Evolutionary conservation across 2,888 invertebrate species (phyloP).

Genomic region (Standfussiana lucernea): DNA sequence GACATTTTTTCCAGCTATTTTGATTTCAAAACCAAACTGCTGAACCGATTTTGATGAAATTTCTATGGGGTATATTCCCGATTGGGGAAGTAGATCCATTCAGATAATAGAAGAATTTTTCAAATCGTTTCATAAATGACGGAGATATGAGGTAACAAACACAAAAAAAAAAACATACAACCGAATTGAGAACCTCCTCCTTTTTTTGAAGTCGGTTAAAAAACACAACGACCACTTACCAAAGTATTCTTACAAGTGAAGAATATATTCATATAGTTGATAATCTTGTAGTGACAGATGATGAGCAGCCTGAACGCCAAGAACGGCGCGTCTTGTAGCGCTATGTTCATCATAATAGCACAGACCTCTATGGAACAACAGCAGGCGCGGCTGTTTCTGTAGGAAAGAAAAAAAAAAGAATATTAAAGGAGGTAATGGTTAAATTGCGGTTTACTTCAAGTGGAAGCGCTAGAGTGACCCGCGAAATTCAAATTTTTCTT

Average conservation of each 20-base stretch:
- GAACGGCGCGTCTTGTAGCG: slow-evolving; percentile 96
- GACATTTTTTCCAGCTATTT: no score
- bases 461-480: background rate
- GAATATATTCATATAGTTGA: slow-evolving; percentile 98
- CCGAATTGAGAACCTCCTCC: no score
- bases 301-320: slow-evolving; percentile 96
- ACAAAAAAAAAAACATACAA: no score
- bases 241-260: slow-evolving; percentile 98
- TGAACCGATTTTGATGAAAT: no score
- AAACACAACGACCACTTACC: slow-evolving; percentile 81
- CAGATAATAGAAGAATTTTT: no score
- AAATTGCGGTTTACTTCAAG: background rate
- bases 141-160: no score
- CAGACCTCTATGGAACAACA: slow-evolving; percentile 97
- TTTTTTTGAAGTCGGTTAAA: no score
- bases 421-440: background rate
- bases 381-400: slow-evolving; percentile 91
- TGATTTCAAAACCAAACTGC: no score
- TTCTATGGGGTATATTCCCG: no score
- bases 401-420: background rate
- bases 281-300: slow-evolving; percentile 96
- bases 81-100: no score
- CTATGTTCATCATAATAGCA: slow-evolving; percentile 96
- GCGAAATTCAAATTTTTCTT: background rate
- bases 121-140: no score